phyloP scores from a whole-genome alignment of 2,888 invertebrate species.

The Tipula vernalis region DNA sequence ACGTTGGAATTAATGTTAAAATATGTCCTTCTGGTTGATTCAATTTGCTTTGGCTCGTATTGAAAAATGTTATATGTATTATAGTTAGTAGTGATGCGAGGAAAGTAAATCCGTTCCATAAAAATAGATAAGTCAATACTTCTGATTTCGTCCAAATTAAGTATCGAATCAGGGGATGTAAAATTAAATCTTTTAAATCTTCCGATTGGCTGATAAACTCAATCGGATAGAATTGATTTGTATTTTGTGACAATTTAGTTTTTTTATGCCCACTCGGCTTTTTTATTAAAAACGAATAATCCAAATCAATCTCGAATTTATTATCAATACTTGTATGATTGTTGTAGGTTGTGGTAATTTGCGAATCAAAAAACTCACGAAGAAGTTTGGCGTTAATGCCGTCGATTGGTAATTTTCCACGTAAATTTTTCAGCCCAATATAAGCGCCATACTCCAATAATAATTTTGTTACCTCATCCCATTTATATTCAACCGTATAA shows the following conservation, averaged over 20 bases:
- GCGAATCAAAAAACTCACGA: slow-evolving; percentile 59
- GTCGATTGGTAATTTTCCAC: slow-evolving; percentile 54
- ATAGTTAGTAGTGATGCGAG: not conserved
- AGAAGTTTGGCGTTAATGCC: slow-evolving; percentile 56
- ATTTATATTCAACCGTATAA: slow-evolving; percentile 59
- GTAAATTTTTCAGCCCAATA: slow-evolving; percentile 52
- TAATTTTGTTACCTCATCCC: slow-evolving; percentile 45
- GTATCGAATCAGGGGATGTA: slow-evolving; percentile 67
- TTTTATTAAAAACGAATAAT: slow-evolving; percentile 54
- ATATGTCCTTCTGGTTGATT: too few species aligned
- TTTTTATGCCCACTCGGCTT: slow-evolving; percentile 27
- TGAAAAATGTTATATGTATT: not conserved
- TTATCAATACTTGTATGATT: slow-evolving; percentile 44
- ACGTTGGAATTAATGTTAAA: too few species aligned
- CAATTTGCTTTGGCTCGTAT: not conserved
- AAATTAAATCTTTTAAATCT: slow-evolving; percentile 54
- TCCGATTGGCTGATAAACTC: slow-evolving; percentile 55
- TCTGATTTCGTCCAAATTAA: slow-evolving; percentile 74
- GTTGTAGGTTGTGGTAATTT: slow-evolving; percentile 52
- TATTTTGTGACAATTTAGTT: slow-evolving; percentile 22
- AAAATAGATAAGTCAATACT: slow-evolving; percentile 12
- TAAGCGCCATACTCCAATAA: slow-evolving; percentile 60
- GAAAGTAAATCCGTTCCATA: not conserved
- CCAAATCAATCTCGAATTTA: slow-evolving; percentile 57
- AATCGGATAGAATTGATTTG: slow-evolving; percentile 63